Evolutionary conservation across 2,113 vertebrate species (phyloP), one percentile per base, ranked within the genome.

Genomic region (Daboia siamensis): DNA sequence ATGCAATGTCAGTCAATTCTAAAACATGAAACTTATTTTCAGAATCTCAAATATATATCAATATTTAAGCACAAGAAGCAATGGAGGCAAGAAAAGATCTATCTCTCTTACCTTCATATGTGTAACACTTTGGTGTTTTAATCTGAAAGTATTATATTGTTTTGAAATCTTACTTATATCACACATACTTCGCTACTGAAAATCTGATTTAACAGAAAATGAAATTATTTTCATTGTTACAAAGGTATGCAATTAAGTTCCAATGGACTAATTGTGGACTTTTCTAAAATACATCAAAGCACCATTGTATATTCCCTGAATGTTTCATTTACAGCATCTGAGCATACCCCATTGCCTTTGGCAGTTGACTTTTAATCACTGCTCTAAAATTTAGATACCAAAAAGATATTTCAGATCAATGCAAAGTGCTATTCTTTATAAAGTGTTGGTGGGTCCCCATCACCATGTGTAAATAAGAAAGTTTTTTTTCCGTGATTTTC

Each of bases 401-500:
- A 44, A 95, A 86, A 84, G 4, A 17, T 54, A 0, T 86, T 94
- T 90, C 0, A 93, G 51, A 20, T 86, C 59, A 91, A 89, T 56
- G 92, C 39, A 29, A 91, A 74, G 54, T 93, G 96, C 95, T 98
- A 98, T 95, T 98, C 97, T 87, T 96, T 84, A 86, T 55, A 95
- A 85, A 94, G 96, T 94, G 94, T 90, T 24, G 98, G 98, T 1
- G 98, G 98, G 21, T 91, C 96, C 26, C 98, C 98, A 1, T 98
- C 98, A 0, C 94, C 96, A 21, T 94, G 93, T 33, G 97, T 92
- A 95, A 97, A 97, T 0, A 95, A 93, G 46, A 98, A 97, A 1
- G 94, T 96, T 90, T 99, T 99, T 97, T 98, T 99, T 80, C 98
- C 98, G 3, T 97, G 97, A 92, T 97, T 98, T 97, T 99, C 99